Conservation (phyloP, 1,140 invertebrate genomes). For the Bombus affinis region DNA sequence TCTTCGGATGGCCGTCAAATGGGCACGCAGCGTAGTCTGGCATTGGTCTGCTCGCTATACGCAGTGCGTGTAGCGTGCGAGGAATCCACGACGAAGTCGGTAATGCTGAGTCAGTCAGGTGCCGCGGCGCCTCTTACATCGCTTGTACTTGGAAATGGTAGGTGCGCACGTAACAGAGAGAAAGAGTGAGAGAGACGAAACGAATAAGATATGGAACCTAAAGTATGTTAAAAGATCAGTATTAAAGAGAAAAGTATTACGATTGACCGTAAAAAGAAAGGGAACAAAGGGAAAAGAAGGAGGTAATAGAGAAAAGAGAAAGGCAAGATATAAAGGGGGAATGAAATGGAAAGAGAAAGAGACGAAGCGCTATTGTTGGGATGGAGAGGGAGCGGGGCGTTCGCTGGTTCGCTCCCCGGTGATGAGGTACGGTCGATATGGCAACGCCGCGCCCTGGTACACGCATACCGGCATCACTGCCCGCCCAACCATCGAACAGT, state of each 20-base stretch:
- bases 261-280: not conserved
- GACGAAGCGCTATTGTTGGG: slow-evolving; percentile 7
- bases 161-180: slow-evolving; percentile 11
- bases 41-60: slow-evolving; percentile 63
- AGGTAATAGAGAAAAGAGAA: not conserved
- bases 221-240: slow-evolving; percentile 12
- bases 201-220: too few species aligned
- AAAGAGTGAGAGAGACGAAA: slow-evolving; percentile 1
- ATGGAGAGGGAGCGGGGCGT: slow-evolving; percentile 9
- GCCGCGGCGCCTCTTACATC: slow-evolving; percentile 55
- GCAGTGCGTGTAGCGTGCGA: slow-evolving; percentile 48
- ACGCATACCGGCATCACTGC: slow-evolving; percentile 59
- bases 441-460: slow-evolving; percentile 76
- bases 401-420: slow-evolving; percentile 57
- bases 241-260: slow-evolving; percentile 12
- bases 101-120: slow-evolving; percentile 70
- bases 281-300: not conserved
- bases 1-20: slow-evolving; percentile 54
- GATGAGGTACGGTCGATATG: slow-evolving; percentile 78
- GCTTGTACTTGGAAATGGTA: slow-evolving; percentile 11
- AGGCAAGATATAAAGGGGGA: slow-evolving; percentile 36
- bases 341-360: slow-evolving; percentile 31
- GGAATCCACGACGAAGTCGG: slow-evolving; percentile 56
- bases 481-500: slow-evolving; percentile 55
- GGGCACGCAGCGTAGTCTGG: slow-evolving; percentile 62